Percentiles rank a stretch among this genome's conserved stretches.
Conservation (phyloP, 2,797 vertebrate genomes). For the Molossus molossus region DNA sequence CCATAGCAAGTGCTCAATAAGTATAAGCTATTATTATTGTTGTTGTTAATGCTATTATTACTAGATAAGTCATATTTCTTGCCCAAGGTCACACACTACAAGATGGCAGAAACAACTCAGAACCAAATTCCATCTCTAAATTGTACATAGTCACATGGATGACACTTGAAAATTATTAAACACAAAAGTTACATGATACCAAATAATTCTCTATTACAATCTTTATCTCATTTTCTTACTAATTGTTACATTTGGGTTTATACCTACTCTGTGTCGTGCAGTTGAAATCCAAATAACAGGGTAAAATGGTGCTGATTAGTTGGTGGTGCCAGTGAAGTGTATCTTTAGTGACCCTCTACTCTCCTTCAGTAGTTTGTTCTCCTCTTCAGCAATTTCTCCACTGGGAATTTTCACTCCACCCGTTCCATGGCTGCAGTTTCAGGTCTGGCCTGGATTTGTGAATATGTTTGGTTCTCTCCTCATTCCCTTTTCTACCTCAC, state of each 20-base stretch:
- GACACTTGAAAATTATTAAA: not conserved
- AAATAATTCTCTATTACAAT: not conserved
- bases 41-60: not conserved
- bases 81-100: not conserved
- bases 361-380: not conserved
- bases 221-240: not conserved
- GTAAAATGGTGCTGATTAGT: not conserved
- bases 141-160: too few species aligned
- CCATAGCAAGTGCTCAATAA: not conserved
- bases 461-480: not conserved
- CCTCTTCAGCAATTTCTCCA: not conserved
- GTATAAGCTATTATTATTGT: not conserved
- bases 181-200: not conserved
- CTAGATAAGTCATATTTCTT: not conserved
- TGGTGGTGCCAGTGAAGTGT: not conserved
- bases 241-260: not conserved
- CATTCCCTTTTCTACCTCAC: not conserved
- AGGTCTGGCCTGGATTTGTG: not conserved
- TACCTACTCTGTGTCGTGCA: not conserved
- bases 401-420: not conserved
- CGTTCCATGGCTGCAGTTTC: not conserved
- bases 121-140: not conserved
- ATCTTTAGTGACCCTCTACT: not conserved
- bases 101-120: not conserved
- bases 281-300: not conserved